A percentile compares a stretch with the other conserved stretches of the same genome.
Evolutionary conservation across 1,140 invertebrate genomes (phyloP).

Genomic region (Piezodorus guildinii): DNA sequence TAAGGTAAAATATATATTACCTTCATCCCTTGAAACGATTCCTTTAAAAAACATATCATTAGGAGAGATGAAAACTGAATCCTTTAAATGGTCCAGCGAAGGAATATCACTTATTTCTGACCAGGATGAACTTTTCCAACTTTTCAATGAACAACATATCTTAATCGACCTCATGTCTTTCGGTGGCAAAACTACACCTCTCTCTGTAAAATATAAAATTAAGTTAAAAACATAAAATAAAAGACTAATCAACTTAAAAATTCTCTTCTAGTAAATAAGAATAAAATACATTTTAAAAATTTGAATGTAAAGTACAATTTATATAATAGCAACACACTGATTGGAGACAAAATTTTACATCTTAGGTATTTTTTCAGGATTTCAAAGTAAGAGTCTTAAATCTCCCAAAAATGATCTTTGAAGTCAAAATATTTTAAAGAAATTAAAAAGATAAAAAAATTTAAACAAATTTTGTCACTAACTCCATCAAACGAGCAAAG

Average conservation of each 20-base stretch:
- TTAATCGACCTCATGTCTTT: constrained; percentile 11
- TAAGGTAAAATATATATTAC: constrained; percentile 16
- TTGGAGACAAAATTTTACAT: no score
- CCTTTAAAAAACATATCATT: constrained; percentile 57
- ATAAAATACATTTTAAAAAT: no score
- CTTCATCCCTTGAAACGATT: constrained; percentile 51
- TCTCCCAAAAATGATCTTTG: no score
- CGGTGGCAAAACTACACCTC: constrained; percentile 6
- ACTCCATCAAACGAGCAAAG: no score
- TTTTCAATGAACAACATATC: constrained; percentile 28
- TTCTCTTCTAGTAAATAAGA: no score
- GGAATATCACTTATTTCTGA: constrained; percentile 46
- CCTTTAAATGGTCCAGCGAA: constrained; percentile 33
- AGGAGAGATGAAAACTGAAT: constrained; percentile 23
- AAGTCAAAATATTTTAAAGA: no score
- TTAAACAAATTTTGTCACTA: no score
- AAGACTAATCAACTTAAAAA: background rate
- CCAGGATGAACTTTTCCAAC: constrained; percentile 55
- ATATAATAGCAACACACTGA: no score
- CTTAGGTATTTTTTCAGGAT: no score
- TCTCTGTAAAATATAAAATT: constrained; percentile 17
- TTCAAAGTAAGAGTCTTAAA: no score
- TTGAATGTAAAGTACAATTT: no score
- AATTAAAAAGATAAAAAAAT: no score
- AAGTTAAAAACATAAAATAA: background rate